These are phyloP conservation scores for Sphaerophoria taeniata DNA, from an alignment of 2,888 invertebrate species.

Conservation along the genomic window DNA sequence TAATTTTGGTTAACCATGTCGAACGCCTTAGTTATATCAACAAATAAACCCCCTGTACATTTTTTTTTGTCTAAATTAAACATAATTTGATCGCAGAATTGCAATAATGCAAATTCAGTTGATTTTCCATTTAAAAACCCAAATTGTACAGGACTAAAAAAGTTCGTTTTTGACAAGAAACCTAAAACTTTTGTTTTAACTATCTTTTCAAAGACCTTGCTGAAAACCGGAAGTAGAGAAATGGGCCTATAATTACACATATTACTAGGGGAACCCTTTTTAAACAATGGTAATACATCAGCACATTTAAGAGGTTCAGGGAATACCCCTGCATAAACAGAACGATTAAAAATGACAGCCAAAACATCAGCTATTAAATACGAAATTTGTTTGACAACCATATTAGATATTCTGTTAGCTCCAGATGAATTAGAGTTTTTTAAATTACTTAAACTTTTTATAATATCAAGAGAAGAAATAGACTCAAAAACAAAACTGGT, in stretches of 20 bases:
- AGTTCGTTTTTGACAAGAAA: conserved; percentile 1
- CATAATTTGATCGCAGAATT: conserved; percentile 17
- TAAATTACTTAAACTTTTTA: neutral
- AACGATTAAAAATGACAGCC: too few species aligned
- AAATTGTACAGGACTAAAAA: too few species aligned
- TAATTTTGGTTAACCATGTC: neutral
- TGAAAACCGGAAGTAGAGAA: neutral
- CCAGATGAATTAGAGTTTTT: conserved; percentile 7
- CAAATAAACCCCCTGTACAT: conserved; percentile 1
- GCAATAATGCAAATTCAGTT: conserved; percentile 7
- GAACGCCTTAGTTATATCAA: neutral
- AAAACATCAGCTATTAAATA: too few species aligned
- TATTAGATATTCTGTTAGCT: neutral
- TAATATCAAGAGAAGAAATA: neutral
- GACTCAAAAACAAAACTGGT: neutral
- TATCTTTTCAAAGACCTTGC: neutral
- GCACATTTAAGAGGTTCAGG: neutral
- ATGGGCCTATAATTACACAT: neutral
- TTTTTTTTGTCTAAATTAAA: conserved; percentile 5
- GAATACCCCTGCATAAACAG: neutral
- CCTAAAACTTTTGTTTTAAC: conserved; percentile 7
- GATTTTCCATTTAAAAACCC: conserved; percentile 2
- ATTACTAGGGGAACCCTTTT: neutral
- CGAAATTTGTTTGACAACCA: neutral
- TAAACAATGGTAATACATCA: neutral